These are phyloP conservation scores for Eurystomus glaucurus DNA, from an alignment of 2,797 vertebrate genomes.

Conservation along the genomic window DNA sequence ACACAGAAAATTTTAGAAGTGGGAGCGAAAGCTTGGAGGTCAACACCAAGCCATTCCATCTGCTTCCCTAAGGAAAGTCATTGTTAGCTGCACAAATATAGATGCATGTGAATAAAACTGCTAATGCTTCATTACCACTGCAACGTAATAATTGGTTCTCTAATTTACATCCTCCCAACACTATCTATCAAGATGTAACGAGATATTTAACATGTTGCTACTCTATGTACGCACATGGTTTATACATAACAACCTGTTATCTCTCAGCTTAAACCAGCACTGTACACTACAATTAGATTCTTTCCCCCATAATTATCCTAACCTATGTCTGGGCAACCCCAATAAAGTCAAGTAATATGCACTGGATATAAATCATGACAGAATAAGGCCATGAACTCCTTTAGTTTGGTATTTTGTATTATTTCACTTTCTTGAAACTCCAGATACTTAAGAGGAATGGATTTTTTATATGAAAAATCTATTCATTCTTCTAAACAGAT, in stretches of 20 bases:
- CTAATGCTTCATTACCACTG: constrained; percentile 55
- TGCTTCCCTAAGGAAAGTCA: constrained; percentile 31
- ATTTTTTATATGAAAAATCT: constrained; percentile 51
- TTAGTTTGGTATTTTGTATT: neutral
- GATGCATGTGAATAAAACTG: constrained; percentile 5
- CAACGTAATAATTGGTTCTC: constrained; percentile 58
- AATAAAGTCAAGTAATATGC: neutral
- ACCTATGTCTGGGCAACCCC: constrained; percentile 26
- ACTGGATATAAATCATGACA: constrained; percentile 26
- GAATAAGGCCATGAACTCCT: constrained; percentile 37
- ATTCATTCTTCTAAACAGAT: constrained; percentile 9
- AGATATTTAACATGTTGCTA: constrained; percentile 67
- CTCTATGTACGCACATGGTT: constrained; percentile 51
- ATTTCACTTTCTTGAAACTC: neutral
- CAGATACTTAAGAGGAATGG: neutral
- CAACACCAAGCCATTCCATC: neutral
- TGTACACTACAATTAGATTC: constrained; percentile 20
- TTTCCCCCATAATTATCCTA: constrained; percentile 30
- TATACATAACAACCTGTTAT: constrained; percentile 63
- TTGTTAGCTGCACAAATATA: neutral
- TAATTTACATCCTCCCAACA: constrained; percentile 60
- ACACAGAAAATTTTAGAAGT: neutral
- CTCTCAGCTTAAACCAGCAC: constrained; percentile 29
- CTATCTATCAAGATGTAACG: constrained; percentile 63
- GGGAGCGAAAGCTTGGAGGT: constrained; percentile 36